Evolutionary conservation across 2,888 invertebrate species (phyloP), one percentile per base, ranked within the genome.

Genomic region (Eristalis arbustorum): DNA sequence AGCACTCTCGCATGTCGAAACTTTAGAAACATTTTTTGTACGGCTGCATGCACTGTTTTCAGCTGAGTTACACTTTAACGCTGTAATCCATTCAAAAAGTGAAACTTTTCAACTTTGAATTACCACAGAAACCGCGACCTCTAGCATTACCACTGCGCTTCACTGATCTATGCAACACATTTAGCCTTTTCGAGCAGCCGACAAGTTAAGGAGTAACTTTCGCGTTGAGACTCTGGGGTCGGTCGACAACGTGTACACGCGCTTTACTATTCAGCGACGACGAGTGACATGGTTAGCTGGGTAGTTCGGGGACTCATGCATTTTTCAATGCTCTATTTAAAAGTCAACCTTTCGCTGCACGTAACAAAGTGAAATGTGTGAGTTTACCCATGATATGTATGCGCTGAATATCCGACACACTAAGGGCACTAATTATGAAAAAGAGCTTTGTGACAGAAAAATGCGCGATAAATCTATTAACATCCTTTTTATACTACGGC

Each of bases 51-150:
- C 62, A 23, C 23, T 18, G 18, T 13, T 49, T 61, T 69, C 67
- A 23, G 11, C 63, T 34, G 11, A 37, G 34, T 84, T 61, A 84
- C 69, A 84, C 78, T 84, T 66, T 84, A 69, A 78, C 40, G 49
- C 72, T 49, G 68, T 73, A 42, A 71, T 23, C 23, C 63, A 64
- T 78, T 68, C 57, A 49, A 83, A 83, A 74, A 64, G 68, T 74
- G 74, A 79, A 84, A 84, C 84, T 79, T 84, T 84, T 72, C 28
- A 79, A 79, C 71, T 71, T 56, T 69, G 66, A 63, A 73, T 42
- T 34, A 61, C 62, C 49, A 63, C 74, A 22, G 71, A 69, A 66
- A 84, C 78, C 84, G 69, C 84, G 78, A 74, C 83, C 83, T 74
- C 74, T 84, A 66, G 69, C 61, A n/a, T 49, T 69, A 34, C 42